Conservation (phyloP, 2,888 invertebrate species). For the Volucella bombylans region DNA sequence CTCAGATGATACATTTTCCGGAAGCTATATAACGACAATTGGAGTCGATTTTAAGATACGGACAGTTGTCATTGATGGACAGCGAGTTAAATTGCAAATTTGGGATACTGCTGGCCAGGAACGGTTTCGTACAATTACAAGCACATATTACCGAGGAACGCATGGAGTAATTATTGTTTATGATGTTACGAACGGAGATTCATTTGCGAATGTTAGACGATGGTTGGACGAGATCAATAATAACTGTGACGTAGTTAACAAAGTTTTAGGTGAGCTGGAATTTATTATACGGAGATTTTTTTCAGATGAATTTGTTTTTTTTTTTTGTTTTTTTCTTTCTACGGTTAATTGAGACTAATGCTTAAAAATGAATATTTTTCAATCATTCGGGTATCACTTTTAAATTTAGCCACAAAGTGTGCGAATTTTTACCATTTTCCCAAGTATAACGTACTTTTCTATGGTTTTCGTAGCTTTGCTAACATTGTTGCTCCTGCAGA, state of each 20-base stretch:
- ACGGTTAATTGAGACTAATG: too few relatives aligned
- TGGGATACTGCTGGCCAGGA: conserved; percentile 99
- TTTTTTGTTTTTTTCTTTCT: too few relatives aligned
- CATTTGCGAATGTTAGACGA: conserved; percentile 99
- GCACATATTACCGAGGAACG: conserved; percentile 99
- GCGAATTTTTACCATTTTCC: too few relatives aligned
- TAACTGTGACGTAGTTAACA: conserved; percentile 99
- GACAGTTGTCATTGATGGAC: conserved; percentile 95
- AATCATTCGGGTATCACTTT: too few relatives aligned
- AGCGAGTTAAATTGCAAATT: conserved; percentile 96
- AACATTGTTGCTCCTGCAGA: too few relatives aligned
- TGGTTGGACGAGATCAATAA: conserved; percentile 99
- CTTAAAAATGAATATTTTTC: too few relatives aligned
- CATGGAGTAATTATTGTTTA: conserved; percentile 99
- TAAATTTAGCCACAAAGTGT: too few relatives aligned
- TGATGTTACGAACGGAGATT: conserved; percentile 99
- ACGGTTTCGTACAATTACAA: conserved; percentile 98
- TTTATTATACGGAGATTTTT: too few relatives aligned
- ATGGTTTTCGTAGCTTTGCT: too few relatives aligned
- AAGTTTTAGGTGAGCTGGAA: conserved; percentile 91
- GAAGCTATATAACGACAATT: conserved; percentile 99
- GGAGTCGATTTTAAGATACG: conserved; percentile 99
- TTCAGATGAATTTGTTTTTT: too few relatives aligned
- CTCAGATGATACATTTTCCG: conserved; percentile 99
- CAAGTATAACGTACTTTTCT: too few relatives aligned